A percentile compares a stretch with the other conserved stretches of the same genome.
Evolutionary conservation across 2,888 invertebrate species (phyloP).

Genomic region (Campaea margaritaria): DNA sequence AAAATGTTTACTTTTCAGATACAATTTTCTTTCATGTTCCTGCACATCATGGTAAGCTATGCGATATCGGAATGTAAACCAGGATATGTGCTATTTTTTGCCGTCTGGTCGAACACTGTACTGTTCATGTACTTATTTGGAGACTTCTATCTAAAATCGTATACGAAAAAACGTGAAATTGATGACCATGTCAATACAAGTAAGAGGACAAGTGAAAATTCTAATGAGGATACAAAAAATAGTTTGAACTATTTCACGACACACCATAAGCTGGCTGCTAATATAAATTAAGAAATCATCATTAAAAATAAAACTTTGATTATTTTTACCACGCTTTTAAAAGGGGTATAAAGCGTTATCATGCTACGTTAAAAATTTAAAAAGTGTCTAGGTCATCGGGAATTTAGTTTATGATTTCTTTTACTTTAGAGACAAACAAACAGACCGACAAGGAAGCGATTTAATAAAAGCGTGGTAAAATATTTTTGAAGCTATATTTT

Average conservation of each 20-base stretch:
- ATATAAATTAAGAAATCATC: conserved; percentile 31
- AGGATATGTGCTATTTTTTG: conserved; percentile 46
- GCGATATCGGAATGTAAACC: conserved; percentile 54
- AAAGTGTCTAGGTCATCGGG: no score
- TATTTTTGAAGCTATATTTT: no score
- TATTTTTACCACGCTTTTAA: no score
- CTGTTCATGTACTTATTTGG: conserved; percentile 60
- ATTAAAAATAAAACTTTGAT: no score
- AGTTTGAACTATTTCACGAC: conserved; percentile 42
- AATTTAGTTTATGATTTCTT: no score
- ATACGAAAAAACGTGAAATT: conserved; percentile 39
- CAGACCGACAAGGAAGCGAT: no score
- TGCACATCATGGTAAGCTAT: conserved; percentile 49
- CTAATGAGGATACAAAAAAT: conserved; percentile 11
- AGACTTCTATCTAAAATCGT: conserved; percentile 57
- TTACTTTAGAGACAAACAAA: no score
- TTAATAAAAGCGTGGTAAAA: no score
- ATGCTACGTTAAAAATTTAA: no score
- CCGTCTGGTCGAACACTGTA: conserved; percentile 49
- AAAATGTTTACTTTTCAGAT: conserved; percentile 47
- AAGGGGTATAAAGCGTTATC: no score
- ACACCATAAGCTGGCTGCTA: conserved; percentile 43
- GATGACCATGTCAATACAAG: background rate
- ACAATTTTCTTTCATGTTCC: conserved; percentile 57
- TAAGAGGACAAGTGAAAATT: background rate